Evolutionary conservation across 2,797 vertebrate species (phyloP).

Genomic region (Neosilurus mollespiculum): DNA sequence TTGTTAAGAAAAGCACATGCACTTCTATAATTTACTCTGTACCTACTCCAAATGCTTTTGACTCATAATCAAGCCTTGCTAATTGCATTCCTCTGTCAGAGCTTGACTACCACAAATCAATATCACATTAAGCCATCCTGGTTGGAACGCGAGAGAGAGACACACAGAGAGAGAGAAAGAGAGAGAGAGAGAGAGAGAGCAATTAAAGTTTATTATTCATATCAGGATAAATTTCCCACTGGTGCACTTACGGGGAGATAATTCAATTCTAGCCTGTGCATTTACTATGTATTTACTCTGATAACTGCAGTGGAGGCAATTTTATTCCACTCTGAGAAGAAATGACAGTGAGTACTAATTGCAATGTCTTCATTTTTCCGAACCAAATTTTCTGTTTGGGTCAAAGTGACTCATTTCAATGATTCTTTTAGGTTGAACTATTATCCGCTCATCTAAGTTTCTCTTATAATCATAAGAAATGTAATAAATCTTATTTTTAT

Average conservation of each 20-base stretch:
- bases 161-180: neutral
- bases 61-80: neutral
- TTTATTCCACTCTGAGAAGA: neutral
- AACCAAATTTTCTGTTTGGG: neutral
- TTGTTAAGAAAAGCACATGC: neutral
- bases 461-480: neutral
- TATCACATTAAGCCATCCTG: slow-evolving; percentile 18
- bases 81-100: slow-evolving; percentile 3
- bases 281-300: neutral
- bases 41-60: neutral
- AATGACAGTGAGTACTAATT: neutral
- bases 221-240: slow-evolving; percentile 33
- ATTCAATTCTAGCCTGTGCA: neutral
- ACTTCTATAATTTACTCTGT: neutral
- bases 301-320: neutral
- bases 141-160: no score
- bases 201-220: slow-evolving; percentile 15
- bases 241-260: slow-evolving; percentile 23
- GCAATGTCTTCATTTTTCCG: neutral
- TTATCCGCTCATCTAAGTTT: neutral
- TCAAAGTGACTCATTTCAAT: slow-evolving; percentile 8
- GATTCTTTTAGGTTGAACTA: neutral
- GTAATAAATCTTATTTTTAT: neutral
- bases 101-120: slow-evolving; percentile 17
- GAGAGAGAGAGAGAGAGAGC: neutral